Percentiles rank a stretch among this genome's conserved stretches.
These are phyloP conservation scores for Chondrosia reniformis DNA, from an alignment of 37 sponge, comb jelly and placozoan genomes.

Conservation along the genomic window DNA sequence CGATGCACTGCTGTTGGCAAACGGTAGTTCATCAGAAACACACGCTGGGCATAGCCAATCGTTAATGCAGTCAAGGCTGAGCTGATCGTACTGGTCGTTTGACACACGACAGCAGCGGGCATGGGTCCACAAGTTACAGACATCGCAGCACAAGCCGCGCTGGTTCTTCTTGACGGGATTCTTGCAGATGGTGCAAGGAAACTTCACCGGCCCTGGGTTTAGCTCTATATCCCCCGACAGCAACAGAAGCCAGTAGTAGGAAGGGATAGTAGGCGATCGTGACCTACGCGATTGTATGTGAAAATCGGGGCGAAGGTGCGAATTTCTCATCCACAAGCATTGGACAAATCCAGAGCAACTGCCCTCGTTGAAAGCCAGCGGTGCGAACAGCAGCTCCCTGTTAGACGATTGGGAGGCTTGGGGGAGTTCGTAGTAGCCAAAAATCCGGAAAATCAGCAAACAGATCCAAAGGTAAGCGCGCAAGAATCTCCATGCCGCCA, in stretches of 20 bases:
- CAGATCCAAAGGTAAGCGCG: not conserved
- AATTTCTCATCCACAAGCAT: constrained; percentile 2
- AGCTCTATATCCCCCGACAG: constrained; percentile 3
- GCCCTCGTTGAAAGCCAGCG: constrained; percentile 1
- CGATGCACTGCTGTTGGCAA: not conserved
- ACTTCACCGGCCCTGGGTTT: constrained; percentile 4
- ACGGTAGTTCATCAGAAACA: not conserved
- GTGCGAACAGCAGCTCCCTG: constrained; percentile 1
- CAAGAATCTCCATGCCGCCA: not conserved
- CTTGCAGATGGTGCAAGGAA: not conserved
- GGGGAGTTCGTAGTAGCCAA: constrained; percentile 1
- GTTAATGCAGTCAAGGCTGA: constrained; percentile 3
- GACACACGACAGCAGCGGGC: constrained; percentile 4
- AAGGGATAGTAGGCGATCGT: constrained; percentile 3
- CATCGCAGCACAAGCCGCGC: constrained; percentile 4
- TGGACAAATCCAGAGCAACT: not conserved
- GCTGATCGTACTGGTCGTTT: constrained; percentile 3
- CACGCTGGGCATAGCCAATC: constrained; percentile 1
- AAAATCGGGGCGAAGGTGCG: not conserved
- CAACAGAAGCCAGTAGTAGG: not conserved
- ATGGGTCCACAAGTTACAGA: constrained; percentile 3
- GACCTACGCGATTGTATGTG: not conserved
- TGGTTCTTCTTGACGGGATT: constrained; percentile 3
- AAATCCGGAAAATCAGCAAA: not conserved
- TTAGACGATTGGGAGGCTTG: not conserved